Base-by-base conservation (phyloP, 2,888 invertebrate genomes). In the Melinopterus prodromus region DNA sequence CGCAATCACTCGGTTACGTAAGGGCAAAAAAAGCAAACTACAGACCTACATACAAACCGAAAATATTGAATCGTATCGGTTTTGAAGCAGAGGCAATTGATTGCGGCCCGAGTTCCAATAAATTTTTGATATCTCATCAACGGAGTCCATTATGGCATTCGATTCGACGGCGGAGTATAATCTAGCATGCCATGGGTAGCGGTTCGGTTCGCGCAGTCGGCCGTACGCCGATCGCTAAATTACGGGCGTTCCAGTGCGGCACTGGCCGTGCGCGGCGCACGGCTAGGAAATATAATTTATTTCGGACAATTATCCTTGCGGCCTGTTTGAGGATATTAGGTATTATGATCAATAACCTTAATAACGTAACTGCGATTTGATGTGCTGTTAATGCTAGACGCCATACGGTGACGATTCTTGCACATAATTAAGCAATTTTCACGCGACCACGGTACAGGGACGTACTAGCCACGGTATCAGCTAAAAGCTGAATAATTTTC, bases 241-340 rank as follows among this genome's bases (percentile, higher is more conserved):
- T 74, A 74, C 15, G n/a, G n/a, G 35, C 37, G 74, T 74, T 74
- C n/a, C 74, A 35, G 36, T 74, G n/a, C 9, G n/a, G n/a, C n/a
- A n/a, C n/a, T n/a, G n/a, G n/a, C n/a, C n/a, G n/a, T n/a, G n/a
- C n/a, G n/a, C n/a, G 12, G 74, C 36, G n/a, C 37, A 37, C 36
- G 9, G 36, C 37, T 6, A 53, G 36, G 26, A 36, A 74, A 74
- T 74, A 74, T 74, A 74, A 74, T 74, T 74, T 36, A 74, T 74
- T 74, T 74, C 35, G 35, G 36, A 74, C 74, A 12, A 74, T 74
- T 74, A 74, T 74, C 74, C 74, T 74, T 74, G 74, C 74, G 74
- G 53, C 53, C 53, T 53, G 53, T 53, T 53, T 53, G 9, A 12
- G 53, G 12, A 12, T 53, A 53, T 53, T 53, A 53, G 12, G 53